Conservation (phyloP, 2,113 vertebrate genomes). For the Charina bottae region DNA sequence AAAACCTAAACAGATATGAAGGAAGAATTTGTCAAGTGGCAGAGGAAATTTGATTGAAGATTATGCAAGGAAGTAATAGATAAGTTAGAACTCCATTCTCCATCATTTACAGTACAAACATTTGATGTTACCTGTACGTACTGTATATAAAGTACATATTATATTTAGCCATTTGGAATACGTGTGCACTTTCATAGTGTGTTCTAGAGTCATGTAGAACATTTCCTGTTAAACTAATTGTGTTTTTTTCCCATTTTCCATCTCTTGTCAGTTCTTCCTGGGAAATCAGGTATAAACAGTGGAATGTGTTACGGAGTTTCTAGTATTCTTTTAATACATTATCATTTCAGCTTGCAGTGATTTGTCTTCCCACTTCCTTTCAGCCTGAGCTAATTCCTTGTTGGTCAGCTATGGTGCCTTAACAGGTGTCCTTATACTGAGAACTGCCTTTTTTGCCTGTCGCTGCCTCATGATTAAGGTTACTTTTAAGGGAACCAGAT, state of each 20-base stretch:
- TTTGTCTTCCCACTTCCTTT: slow-evolving; percentile 64
- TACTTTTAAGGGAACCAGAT: slow-evolving; percentile 81
- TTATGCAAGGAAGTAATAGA: slow-evolving; percentile 46
- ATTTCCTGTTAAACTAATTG: slow-evolving; percentile 78
- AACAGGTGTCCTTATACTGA: slow-evolving; percentile 58
- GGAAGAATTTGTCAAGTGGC: neutral
- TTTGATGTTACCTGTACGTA: slow-evolving; percentile 48
- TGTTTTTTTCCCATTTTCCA: slow-evolving; percentile 86
- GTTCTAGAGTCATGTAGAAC: slow-evolving; percentile 68
- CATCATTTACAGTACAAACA: slow-evolving; percentile 45
- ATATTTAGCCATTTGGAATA: slow-evolving; percentile 50
- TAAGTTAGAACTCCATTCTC: slow-evolving; percentile 44
- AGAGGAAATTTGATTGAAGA: slow-evolving; percentile 33
- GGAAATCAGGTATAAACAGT: slow-evolving; percentile 98
- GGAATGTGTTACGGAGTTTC: slow-evolving; percentile 75
- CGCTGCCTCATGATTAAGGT: slow-evolving; percentile 68
- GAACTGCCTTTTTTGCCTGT: slow-evolving; percentile 61
- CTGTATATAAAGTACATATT: slow-evolving; percentile 60
- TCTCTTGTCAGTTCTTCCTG: slow-evolving; percentile 98
- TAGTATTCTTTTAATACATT: slow-evolving; percentile 59
- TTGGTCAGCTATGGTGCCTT: slow-evolving; percentile 73
- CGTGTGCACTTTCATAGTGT: slow-evolving; percentile 58
- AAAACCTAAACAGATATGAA: neutral
- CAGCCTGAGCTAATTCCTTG: slow-evolving; percentile 71
- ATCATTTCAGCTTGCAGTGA: slow-evolving; percentile 75